These are phyloP conservation scores for Carcharodon carcharias DNA, from an alignment of 2,797 vertebrate species.

Conservation along the genomic window DNA sequence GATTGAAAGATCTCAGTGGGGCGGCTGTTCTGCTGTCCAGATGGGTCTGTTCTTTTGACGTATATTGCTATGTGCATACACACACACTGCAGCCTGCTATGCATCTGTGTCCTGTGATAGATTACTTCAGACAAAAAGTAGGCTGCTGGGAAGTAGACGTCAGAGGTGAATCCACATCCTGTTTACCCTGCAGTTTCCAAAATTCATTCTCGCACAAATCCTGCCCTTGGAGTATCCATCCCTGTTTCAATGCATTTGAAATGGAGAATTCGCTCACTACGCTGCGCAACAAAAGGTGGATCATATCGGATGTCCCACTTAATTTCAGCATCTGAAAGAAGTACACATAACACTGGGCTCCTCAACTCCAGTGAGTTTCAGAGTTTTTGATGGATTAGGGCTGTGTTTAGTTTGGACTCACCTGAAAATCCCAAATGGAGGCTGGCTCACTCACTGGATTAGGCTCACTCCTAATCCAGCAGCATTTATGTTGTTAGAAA, in stretches of 20 bases:
- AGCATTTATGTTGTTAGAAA: background rate
- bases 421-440: background rate
- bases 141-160: background rate
- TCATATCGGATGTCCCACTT: background rate
- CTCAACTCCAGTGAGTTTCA: background rate
- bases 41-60: conserved; percentile 6
- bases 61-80: background rate
- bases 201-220: background rate
- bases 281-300: background rate
- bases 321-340: background rate
- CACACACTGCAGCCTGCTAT: conserved; percentile 8
- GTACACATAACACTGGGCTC: background rate
- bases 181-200: conserved; percentile 27
- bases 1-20: background rate
- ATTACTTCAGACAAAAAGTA: conserved; percentile 22
- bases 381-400: background rate
- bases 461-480: no score
- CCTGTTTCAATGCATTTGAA: background rate
- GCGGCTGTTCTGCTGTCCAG: conserved; percentile 15
- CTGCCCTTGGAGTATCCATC: background rate
- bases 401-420: background rate
- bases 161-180: conserved; percentile 28
- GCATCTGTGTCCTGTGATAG: conserved; percentile 15
- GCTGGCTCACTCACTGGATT: background rate
- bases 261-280: background rate